Percentiles rank a stretch among this genome's conserved stretches.
phyloP scores from a whole-genome alignment of 2,797 vertebrate species.

The Pantherophis vulpinus region DNA sequence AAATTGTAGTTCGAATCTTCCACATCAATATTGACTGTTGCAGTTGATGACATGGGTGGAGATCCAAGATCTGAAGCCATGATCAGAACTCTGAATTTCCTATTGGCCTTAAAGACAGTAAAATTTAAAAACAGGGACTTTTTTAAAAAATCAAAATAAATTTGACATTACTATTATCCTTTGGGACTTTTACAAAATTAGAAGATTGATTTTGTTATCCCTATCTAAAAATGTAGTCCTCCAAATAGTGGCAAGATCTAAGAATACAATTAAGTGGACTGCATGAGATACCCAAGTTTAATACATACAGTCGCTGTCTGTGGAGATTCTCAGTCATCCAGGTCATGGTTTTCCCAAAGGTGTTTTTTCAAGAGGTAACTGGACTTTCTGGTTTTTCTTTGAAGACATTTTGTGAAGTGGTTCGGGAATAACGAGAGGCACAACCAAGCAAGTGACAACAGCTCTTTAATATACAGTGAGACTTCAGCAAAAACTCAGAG shows the following conservation, averaged over 20 bases:
- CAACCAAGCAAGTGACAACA: no score
- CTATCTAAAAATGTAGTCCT: neutral
- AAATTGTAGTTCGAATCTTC: constrained; percentile 75
- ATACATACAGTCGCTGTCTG: no score
- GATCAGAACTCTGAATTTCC: constrained; percentile 66
- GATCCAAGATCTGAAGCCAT: constrained; percentile 72
- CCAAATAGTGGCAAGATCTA: neutral
- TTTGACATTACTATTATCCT: neutral
- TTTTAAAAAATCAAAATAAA: neutral
- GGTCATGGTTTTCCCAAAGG: no score
- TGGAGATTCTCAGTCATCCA: no score
- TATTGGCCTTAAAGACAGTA: constrained; percentile 66
- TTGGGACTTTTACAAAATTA: neutral
- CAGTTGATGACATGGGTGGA: constrained; percentile 66
- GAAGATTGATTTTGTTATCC: neutral
- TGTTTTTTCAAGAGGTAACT: no score
- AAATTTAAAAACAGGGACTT: neutral
- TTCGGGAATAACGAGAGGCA: no score
- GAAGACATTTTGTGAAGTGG: no score
- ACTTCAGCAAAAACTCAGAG: no score
- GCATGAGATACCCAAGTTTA: neutral
- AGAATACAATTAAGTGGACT: neutral
- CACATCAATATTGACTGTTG: constrained; percentile 65
- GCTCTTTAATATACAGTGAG: no score
- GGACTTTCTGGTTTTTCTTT: no score